Evolutionary conservation across 2,888 invertebrate species (phyloP).

Genomic region (Dryobotodes eremita): DNA sequence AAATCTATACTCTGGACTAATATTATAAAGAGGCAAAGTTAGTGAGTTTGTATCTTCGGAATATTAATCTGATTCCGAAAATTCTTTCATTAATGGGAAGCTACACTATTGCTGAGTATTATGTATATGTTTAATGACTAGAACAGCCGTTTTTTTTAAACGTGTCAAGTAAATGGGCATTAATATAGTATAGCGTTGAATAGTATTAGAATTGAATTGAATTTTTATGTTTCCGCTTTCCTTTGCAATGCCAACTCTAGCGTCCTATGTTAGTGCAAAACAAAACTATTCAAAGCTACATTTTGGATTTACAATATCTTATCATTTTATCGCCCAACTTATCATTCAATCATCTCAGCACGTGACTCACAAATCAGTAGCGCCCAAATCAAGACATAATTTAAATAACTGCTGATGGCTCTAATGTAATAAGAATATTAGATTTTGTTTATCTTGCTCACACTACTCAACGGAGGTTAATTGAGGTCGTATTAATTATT

Average conservation of each 20-base stretch:
- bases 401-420: conserved; percentile 25
- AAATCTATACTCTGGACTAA: neutral
- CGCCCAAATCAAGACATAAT: conserved; percentile 47
- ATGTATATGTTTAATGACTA: neutral
- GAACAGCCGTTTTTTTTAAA: neutral
- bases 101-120: too few species aligned
- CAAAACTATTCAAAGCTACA: neutral
- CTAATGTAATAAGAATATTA: conserved; percentile 44
- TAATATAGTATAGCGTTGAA: neutral
- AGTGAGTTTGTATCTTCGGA: too few species aligned
- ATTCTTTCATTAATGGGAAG: too few species aligned
- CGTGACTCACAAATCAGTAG: conserved; percentile 24
- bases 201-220: too few species aligned
- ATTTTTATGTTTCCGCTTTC: neutral
- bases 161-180: neutral
- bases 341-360: neutral
- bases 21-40: too few species aligned
- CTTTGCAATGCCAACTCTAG: neutral
- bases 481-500: conserved; percentile 56
- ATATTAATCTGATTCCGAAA: too few species aligned
- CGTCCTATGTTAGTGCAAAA: neutral
- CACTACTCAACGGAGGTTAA: conserved; percentile 31
- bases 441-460: conserved; percentile 42
- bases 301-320: neutral
- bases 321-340: neutral